Evolutionary conservation across 2,113 vertebrate genomes (phyloP), one percentile per base, ranked within the genome.

Genomic region (Phylloscopus whistleri): DNA sequence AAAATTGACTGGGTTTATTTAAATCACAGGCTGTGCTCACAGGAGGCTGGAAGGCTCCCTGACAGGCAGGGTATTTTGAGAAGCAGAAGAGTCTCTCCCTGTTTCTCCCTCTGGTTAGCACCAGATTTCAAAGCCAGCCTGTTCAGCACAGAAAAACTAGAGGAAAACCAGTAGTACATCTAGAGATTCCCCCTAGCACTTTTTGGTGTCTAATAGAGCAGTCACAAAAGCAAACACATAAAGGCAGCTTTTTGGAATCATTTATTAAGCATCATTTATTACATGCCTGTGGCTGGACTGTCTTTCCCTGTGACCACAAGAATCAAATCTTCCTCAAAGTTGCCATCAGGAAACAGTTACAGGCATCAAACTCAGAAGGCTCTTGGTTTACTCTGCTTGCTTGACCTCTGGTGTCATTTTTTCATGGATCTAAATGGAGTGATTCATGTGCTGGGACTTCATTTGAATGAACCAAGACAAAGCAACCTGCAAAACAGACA

Each of bases 181-280:
- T 48, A 70, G 31, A 92, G 28, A 68, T 39, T 64, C 44, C 21
- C 12, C 27, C 72, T 52, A 82, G 18, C 18, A 6, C 35, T 83
- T 83, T 48, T 73, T 2, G 7, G 15, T 64, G 31, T 30, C 91
- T 89, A 73, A 76, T 17, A 46, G 62, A 92, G 48, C 64, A 87
- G 78, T 82, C 74, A 81, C 75, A 80, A 96, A 95, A 93, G 84
- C 89, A 95, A 96, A 96, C 96, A 84, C 89, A 59, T 88, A 93
- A 90, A 96, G 95, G 84, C 83, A 94, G 87, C 84, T 96, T 96
- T 95, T 95, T 83, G 70, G 84, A 96, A 93, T 91, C 51, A 93
- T 97, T 97, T 97, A 97, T 97, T 97, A 93, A 95, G 58, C 88
- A 93, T 88, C 85, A 83, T 84, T 92, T 91, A 73, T 94, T 94